Conservation (phyloP, 2,888 invertebrate genomes). For the Dicranocentrus wangi region DNA sequence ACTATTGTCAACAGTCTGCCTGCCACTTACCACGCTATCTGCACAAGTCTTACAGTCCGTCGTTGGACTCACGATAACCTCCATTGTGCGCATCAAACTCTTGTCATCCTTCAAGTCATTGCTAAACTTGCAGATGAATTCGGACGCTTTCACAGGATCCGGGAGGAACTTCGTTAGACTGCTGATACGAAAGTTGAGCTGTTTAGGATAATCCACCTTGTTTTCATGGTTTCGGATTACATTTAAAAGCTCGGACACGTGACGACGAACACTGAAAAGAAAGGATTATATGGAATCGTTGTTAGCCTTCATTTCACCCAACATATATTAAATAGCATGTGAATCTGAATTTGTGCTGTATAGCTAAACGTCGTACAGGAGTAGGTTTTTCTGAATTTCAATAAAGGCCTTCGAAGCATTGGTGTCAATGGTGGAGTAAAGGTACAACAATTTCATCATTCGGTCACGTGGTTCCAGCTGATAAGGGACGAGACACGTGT, state of each 20-base stretch:
- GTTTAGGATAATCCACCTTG: conserved; percentile 81
- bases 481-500: conserved; percentile 96
- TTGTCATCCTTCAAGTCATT: conserved; percentile 83
- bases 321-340: neutral
- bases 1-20: neutral
- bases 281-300: conserved; percentile 2
- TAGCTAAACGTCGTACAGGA: conserved; percentile 77
- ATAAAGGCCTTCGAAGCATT: conserved; percentile 94
- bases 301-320: too few relatives aligned
- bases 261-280: conserved; percentile 81
- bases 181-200: conserved; percentile 77
- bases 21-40: conserved; percentile 79
- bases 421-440: conserved; percentile 94
- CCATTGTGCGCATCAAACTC: conserved; percentile 83
- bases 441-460: conserved; percentile 93
- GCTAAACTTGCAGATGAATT: conserved; percentile 89
- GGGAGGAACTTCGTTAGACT: conserved; percentile 88
- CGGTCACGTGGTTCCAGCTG: conserved; percentile 88
- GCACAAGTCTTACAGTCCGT: conserved; percentile 96
- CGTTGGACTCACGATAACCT: conserved; percentile 89
- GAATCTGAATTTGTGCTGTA: neutral
- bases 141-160: conserved; percentile 92
- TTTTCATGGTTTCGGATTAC: conserved; percentile 65
- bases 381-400: conserved; percentile 93
- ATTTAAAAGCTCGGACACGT: conserved; percentile 87